These are phyloP conservation scores for Diaphora mendica DNA, from an alignment of 2,888 invertebrate species.

Conservation along the genomic window DNA sequence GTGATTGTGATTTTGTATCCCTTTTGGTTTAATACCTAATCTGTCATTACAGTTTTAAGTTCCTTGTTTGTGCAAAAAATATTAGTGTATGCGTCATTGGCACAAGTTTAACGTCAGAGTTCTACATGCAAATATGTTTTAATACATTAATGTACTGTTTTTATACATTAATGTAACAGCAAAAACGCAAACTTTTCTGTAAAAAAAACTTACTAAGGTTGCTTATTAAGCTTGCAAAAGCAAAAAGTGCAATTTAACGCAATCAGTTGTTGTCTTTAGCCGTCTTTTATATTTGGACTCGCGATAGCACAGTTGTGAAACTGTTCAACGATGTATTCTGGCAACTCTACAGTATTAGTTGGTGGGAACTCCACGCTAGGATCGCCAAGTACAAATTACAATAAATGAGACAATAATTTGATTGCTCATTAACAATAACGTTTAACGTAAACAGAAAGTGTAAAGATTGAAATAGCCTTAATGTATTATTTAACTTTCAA, in stretches of 20 bases:
- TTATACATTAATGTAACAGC: constrained; percentile 1
- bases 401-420: background rate
- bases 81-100: constrained; percentile 10
- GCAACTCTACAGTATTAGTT: constrained; percentile 33
- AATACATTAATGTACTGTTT: constrained; percentile 16
- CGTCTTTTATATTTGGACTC: background rate
- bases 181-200: constrained; percentile 15
- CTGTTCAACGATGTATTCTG: constrained; percentile 41
- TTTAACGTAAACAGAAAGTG: background rate
- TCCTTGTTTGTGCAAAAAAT: constrained; percentile 12
- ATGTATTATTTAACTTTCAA: background rate
- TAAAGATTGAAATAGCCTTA: background rate
- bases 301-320: constrained; percentile 31
- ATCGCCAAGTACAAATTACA: background rate
- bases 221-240: background rate
- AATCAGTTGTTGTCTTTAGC: background rate
- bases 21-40: background rate
- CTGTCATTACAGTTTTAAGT: background rate
- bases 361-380: constrained; percentile 23
- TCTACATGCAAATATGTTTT: constrained; percentile 1
- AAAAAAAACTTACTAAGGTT: constrained; percentile 1
- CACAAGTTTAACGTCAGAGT: constrained; percentile 1
- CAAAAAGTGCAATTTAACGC: constrained; percentile 10
- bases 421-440: background rate
- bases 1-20: background rate